These are phyloP conservation scores for Thalassophryne amazonica DNA, from an alignment of 2,797 vertebrate species.

Conservation along the genomic window DNA sequence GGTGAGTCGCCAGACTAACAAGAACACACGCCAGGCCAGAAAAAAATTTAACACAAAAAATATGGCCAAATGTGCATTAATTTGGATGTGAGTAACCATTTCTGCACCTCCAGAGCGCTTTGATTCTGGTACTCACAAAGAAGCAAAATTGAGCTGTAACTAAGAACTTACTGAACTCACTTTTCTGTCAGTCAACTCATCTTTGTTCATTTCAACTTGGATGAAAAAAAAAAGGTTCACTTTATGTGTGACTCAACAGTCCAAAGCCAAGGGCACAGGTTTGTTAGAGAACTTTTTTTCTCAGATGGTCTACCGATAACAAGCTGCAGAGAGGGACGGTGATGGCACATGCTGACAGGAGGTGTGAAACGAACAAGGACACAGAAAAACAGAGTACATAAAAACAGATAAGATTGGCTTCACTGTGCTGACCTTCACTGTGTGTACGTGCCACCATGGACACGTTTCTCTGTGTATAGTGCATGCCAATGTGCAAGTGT, in stretches of 20 bases:
- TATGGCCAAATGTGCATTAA: no score
- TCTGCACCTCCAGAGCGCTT: no score
- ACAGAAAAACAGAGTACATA: slow-evolving; percentile 53
- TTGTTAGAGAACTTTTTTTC: slow-evolving; percentile 29
- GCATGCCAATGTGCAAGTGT: slow-evolving; percentile 48
- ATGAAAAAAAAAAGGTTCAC: no score
- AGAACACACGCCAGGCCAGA: no score
- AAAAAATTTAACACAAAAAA: no score
- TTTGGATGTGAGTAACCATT: no score
- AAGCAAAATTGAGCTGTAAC: no score
- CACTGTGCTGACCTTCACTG: slow-evolving; percentile 66
- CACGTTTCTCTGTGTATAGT: slow-evolving; percentile 10
- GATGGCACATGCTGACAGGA: slow-evolving; percentile 49
- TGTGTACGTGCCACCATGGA: slow-evolving; percentile 27
- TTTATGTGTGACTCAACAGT: background rate
- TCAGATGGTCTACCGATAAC: slow-evolving; percentile 58
- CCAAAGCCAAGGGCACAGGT: slow-evolving; percentile 45
- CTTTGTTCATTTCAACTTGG: no score
- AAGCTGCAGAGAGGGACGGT: slow-evolving; percentile 35
- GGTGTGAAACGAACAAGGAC: slow-evolving; percentile 67
- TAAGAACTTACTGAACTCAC: no score
- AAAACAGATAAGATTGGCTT: slow-evolving; percentile 71
- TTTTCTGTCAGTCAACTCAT: no score
- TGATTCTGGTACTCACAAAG: no score
- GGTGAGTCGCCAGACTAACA: no score